Evolutionary conservation across 1,140 invertebrate genomes (phyloP).

Genomic region (Venustaconcha ellipsiformis): DNA sequence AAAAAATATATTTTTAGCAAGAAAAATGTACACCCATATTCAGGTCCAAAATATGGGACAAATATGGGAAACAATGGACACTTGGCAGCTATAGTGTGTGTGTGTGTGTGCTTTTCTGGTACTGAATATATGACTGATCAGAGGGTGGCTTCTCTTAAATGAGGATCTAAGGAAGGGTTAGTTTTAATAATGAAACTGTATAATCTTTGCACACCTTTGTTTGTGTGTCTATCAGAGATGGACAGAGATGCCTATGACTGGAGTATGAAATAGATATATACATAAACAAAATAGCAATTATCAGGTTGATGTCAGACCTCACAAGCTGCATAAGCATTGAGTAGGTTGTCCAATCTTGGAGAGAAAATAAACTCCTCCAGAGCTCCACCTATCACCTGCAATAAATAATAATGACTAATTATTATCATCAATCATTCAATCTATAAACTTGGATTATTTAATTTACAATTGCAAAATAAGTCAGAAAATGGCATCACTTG

Average conservation of each 20-base stretch:
- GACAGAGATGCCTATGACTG: not conserved
- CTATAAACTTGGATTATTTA: not conserved
- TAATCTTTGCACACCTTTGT: not conserved
- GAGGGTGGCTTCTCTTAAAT: no score
- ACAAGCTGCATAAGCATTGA: slow-evolving; percentile 70
- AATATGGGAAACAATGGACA: no score
- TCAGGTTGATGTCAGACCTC: slow-evolving; percentile 38
- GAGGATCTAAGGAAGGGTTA: no score
- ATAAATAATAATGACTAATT: slow-evolving; percentile 16
- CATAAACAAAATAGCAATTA: not conserved
- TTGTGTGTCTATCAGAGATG: not conserved
- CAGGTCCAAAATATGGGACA: no score
- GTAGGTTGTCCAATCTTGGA: slow-evolving; percentile 72
- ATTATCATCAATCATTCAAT: not conserved
- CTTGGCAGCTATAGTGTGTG: no score
- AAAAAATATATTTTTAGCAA: no score
- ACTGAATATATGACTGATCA: no score
- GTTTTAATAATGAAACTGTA: no score
- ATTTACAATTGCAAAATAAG: not conserved
- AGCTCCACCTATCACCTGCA: slow-evolving; percentile 68
- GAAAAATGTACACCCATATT: no score
- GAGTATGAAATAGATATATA: not conserved
- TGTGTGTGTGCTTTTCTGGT: no score
- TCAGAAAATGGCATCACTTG: no score
- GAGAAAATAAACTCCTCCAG: slow-evolving; percentile 72